These are phyloP conservation scores for Spialia ferax DNA, from an alignment of 2,888 invertebrate species.

Conservation along the genomic window DNA sequence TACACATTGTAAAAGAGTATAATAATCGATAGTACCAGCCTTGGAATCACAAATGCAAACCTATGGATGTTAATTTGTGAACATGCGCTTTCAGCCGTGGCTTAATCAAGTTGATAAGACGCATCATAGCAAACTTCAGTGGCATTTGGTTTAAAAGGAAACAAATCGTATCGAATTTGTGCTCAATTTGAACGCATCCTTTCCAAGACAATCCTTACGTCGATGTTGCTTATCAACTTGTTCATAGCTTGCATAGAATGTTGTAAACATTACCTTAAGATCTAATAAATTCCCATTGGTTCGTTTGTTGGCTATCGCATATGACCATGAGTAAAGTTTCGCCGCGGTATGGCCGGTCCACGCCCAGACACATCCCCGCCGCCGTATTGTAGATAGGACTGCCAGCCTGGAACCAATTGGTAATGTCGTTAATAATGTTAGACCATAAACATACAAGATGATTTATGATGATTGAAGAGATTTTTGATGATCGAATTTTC, in stretches of 20 bases:
- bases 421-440: neutral
- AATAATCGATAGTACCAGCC: neutral
- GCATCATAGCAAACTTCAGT: neutral
- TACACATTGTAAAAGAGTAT: neutral
- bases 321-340: slow-evolving; percentile 78
- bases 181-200: neutral
- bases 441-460: no score
- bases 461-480: no score
- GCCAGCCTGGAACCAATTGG: slow-evolving; percentile 83
- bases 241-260: neutral
- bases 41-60: neutral
- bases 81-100: neutral
- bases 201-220: neutral
- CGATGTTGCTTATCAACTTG: neutral
- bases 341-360: slow-evolving; percentile 65
- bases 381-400: slow-evolving; percentile 95
- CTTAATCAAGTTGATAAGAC: neutral
- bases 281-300: slow-evolving; percentile 76
- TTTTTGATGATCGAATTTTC: no score
- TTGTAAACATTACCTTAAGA: slow-evolving; percentile 42
- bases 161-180: neutral
- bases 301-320: slow-evolving; percentile 71
- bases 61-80: neutral
- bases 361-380: slow-evolving; percentile 93
- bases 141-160: neutral